Conservation (phyloP, 2,113 vertebrate genomes). For the Zootoca vivipara region DNA sequence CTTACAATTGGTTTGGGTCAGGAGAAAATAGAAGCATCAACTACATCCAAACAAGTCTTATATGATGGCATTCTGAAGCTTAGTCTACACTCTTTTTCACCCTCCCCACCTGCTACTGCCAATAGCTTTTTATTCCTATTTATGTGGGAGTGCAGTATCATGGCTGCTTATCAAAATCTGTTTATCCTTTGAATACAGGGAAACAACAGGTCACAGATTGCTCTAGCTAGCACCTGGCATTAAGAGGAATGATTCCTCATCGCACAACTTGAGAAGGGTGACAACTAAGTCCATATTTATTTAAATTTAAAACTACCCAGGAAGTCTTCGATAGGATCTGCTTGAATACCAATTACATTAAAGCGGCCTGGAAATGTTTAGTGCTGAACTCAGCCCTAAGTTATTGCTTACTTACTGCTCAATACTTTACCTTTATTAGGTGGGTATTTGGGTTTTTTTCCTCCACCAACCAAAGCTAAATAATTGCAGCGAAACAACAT, state of each 20-base stretch:
- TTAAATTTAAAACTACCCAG: neutral
- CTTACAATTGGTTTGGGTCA: neutral
- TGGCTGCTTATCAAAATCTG: neutral
- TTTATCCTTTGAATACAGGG: neutral
- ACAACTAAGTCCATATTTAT: neutral
- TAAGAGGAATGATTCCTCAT: neutral
- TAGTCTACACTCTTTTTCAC: neutral
- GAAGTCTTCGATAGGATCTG: neutral
- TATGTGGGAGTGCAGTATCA: neutral
- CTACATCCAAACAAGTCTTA: neutral
- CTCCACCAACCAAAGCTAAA: slow-evolving; percentile 95
- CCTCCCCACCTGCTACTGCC: too few relatives aligned
- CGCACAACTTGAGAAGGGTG: neutral
- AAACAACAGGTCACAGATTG: neutral
- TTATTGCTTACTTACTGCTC: neutral
- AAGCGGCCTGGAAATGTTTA: neutral
- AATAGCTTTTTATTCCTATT: neutral
- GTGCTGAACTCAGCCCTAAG: neutral
- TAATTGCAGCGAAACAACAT: slow-evolving; percentile 99
- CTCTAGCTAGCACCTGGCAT: neutral
- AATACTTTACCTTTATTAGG: slow-evolving; percentile 93
- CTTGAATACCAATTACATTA: neutral
- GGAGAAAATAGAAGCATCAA: neutral
- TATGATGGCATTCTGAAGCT: neutral
- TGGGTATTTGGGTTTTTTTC: slow-evolving; percentile 97